Percentiles rank a stretch among this genome's conserved stretches.
These are phyloP conservation scores for Zaprionus gabonicus DNA, from an alignment of 1,140 invertebrate species.

Conservation along the genomic window DNA sequence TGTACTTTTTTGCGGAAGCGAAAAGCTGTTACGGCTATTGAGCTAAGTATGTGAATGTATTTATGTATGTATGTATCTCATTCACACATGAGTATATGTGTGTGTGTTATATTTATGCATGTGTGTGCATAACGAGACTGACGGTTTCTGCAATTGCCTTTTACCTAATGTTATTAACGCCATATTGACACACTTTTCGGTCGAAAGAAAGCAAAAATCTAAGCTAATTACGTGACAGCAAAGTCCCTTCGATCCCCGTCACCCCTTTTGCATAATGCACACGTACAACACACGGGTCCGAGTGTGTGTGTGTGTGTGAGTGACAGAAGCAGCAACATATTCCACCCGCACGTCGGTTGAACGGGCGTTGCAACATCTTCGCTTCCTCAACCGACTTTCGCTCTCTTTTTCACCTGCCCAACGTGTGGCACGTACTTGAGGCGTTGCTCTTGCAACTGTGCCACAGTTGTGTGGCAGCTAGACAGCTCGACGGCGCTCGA, in stretches of 20 bases:
- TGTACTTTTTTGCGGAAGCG: constrained; percentile 70
- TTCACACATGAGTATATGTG: constrained; percentile 1
- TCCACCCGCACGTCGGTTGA: neutral
- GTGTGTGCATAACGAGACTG: constrained; percentile 53
- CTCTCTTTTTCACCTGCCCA: constrained; percentile 35
- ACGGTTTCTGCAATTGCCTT: constrained; percentile 68
- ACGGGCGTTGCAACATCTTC: constrained; percentile 10
- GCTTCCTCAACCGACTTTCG: constrained; percentile 53
- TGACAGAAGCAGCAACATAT: neutral
- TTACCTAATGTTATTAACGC: constrained; percentile 81
- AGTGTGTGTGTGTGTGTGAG: neutral
- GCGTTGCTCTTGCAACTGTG: constrained; percentile 8
- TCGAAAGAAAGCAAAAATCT: constrained; percentile 55
- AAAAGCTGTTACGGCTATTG: constrained; percentile 61
- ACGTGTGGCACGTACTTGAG: constrained; percentile 35
- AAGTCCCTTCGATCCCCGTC: neutral
- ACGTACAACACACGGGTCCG: neutral
- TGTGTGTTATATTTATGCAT: neutral
- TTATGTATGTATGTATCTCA: neutral
- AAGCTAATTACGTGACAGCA: constrained; percentile 75
- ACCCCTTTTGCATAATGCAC: constrained; percentile 4
- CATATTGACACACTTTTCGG: constrained; percentile 77
- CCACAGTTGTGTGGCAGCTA: constrained; percentile 31
- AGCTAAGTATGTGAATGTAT: neutral
- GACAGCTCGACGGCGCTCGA: constrained; percentile 5